Evolutionary conservation across 2,888 invertebrate species (phyloP).

Genomic region (Plutella xylostella): DNA sequence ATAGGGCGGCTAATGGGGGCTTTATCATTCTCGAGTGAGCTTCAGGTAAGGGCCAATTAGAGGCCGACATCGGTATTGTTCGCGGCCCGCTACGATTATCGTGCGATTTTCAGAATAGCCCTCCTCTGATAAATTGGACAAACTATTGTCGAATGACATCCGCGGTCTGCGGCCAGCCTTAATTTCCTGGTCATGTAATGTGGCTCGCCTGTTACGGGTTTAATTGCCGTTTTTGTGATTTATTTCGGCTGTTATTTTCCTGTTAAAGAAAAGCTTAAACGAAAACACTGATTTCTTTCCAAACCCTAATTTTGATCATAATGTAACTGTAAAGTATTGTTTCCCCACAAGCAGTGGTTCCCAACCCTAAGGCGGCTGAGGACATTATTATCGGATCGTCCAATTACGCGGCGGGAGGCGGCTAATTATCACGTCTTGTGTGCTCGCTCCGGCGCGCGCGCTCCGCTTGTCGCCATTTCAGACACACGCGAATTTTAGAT

Average conservation of each 20-base stretch:
- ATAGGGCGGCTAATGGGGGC: conserved; percentile 70
- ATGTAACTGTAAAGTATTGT: too few relatives aligned
- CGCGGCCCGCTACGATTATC: conserved; percentile 64
- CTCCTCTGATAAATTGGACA: conserved; percentile 67
- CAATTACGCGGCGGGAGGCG: conserved; percentile 33
- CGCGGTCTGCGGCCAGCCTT: conserved; percentile 49
- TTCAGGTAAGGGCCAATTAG: conserved; percentile 71
- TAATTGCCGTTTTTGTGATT: too few relatives aligned
- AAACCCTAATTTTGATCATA: too few relatives aligned
- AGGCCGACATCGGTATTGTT: conserved; percentile 68
- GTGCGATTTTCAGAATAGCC: conserved; percentile 58
- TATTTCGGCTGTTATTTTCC: too few relatives aligned
- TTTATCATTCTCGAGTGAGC: conserved; percentile 71
- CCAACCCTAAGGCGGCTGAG: conserved; percentile 11
- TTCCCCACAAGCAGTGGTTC: too few relatives aligned
- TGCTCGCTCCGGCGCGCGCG: neutral
- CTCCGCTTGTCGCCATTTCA: neutral
- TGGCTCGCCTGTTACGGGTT: too few relatives aligned
- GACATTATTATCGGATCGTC: conserved; percentile 32
- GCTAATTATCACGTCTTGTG: conserved; percentile 37
- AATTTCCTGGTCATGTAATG: too few relatives aligned
- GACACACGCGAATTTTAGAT: too few relatives aligned
- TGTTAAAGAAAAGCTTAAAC: too few relatives aligned
- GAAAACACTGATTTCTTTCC: too few relatives aligned
- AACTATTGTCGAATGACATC: conserved; percentile 64